Evolutionary conservation across 2,888 invertebrate species (phyloP).

Genomic region (Empis stercorea): DNA sequence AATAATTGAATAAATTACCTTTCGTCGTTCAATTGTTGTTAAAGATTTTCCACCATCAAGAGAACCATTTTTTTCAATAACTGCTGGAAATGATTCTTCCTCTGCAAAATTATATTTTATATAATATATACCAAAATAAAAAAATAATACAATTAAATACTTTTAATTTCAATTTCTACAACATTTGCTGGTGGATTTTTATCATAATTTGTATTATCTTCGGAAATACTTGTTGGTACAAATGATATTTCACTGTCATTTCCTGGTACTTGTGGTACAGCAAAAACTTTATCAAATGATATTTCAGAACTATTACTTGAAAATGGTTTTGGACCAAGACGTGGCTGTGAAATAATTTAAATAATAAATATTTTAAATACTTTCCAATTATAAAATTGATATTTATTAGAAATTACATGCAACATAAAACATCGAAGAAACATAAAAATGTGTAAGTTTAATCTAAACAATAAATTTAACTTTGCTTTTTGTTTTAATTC

Average conservation of each 20-base stretch:
- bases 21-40: constrained; percentile 67
- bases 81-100: constrained; percentile 15
- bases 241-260: constrained; percentile 14
- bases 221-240: constrained; percentile 1
- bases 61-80: constrained; percentile 10
- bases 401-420: not conserved
- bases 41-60: constrained; percentile 57
- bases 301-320: constrained; percentile 66
- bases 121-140: no score
- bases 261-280: constrained; percentile 60
- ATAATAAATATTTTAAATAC: not conserved
- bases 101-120: constrained; percentile 10
- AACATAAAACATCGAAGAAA: no score
- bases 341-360: constrained; percentile 45
- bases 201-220: not conserved
- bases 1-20: constrained; percentile 34
- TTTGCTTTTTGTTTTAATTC: no score
- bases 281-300: constrained; percentile 69
- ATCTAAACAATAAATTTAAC: no score
- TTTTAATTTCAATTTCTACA: constrained; percentile 40
- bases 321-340: constrained; percentile 75
- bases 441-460: no score
- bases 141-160: constrained; percentile 19
- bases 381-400: not conserved
- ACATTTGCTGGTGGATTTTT: constrained; percentile 15